Evolutionary conservation across 2,797 vertebrate genomes (phyloP), one percentile per base, ranked within the genome.

Genomic region (Denticeps clupeoides): DNA sequence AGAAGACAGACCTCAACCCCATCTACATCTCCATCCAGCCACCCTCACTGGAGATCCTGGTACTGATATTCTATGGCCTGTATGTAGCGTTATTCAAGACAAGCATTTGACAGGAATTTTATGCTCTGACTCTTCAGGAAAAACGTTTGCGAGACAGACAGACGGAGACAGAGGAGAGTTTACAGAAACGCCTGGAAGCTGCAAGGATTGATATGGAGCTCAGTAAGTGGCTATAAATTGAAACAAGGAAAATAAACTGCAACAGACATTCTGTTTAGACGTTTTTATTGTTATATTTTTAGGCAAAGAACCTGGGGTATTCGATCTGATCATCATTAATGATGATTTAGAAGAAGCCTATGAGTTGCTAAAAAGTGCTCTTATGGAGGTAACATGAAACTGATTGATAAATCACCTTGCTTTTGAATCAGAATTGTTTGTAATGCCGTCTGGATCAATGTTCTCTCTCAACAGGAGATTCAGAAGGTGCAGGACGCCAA

Each of bases 21-120:
- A 90, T 97, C 70, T 99, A 90, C 68, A 84, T 99, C 79, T 96
- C 82, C 0, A 87, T 99, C 64, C 94, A 93, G 67, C 87, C 92
- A 0, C 93, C 94, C 0, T 96, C 94, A 8, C 79, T 97, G 29
- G 89, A 88, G 1, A 77, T 87, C 65, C 70, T 97, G 84, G 94
- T 98, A 77, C 68, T 81, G 62, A n/a, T n/a, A n/a, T n/a, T n/a
- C n/a, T n/a, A n/a, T n/a, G n/a, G n/a, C n/a, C n/a, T n/a, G n/a
- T n/a, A 12, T 22, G 23, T 23, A 5, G 7, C 22, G 3, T 23
- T 22, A 25, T 25, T 24, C 25, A 25, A 24, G 12, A 15, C 7
- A 18, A 11, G 19, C 2, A 32, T 16, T 9, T 16, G 32, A 4
- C 32, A 32, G 5, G 8, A 32, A 2, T 7, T 16, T 5, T 8